phyloP scores from a whole-genome alignment of 2,113 vertebrate genomes.

The Halcyon malimbica region DNA sequence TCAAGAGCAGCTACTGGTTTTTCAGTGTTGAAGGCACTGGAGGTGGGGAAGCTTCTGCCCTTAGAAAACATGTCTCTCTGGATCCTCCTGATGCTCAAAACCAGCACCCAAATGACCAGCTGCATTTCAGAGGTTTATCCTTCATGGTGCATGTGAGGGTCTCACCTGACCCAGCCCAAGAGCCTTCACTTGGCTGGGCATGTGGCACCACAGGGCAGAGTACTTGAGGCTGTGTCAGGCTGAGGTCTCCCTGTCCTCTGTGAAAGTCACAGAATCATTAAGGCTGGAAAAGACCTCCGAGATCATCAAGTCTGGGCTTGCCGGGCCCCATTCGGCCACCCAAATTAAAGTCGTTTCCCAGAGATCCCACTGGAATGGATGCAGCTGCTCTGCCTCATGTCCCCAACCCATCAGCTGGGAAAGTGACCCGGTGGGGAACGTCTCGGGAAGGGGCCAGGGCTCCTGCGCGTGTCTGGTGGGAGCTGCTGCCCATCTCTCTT shows the following conservation, averaged over 20 bases:
- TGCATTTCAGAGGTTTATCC: not conserved
- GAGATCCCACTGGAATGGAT: accelerated
- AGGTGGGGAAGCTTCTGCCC: not conserved
- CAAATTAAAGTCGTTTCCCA: not conserved
- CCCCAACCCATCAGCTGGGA: not conserved
- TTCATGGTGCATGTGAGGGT: not conserved
- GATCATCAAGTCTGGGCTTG: not conserved
- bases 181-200: not conserved
- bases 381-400: not conserved
- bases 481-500: not conserved
- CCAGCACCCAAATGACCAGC: not conserved
- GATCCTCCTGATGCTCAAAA: not conserved
- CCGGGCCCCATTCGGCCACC: accelerated
- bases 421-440: accelerated
- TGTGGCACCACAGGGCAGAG: accelerated
- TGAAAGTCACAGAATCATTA: not conserved
- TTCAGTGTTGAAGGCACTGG: not conserved
- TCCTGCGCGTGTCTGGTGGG: accelerated
- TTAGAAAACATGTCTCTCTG: not conserved
- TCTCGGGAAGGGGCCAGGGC: not conserved
- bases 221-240: not conserved
- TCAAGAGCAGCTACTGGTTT: not conserved
- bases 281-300: too few species aligned
- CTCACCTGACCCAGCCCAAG: not conserved
- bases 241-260: not conserved